These are phyloP conservation scores for Limenitis camilla DNA, from an alignment of 2,888 invertebrate genomes.

Conservation along the genomic window DNA sequence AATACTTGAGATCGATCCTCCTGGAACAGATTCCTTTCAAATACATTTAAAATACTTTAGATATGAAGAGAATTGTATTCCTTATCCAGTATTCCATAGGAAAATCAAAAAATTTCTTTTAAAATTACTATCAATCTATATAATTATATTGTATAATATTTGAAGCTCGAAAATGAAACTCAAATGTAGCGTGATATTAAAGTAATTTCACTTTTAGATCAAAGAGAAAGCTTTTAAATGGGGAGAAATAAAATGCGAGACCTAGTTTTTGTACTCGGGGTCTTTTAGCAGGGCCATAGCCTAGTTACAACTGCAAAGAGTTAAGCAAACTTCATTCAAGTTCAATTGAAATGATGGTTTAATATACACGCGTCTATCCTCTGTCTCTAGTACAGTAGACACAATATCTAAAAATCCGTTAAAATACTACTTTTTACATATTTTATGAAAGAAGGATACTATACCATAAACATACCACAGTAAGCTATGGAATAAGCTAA, in stretches of 20 bases:
- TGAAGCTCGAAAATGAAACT: conserved; percentile 11
- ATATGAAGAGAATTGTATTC: no score
- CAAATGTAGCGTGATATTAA: conserved; percentile 23
- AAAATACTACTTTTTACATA: no score
- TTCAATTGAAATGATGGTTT: conserved; percentile 6
- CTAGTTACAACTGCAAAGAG: conserved; percentile 15
- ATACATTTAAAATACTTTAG: no score
- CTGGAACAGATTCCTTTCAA: no score
- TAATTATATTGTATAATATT: not conserved
- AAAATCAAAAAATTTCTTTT: no score
- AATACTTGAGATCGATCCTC: no score
- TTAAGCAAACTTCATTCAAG: conserved; percentile 10
- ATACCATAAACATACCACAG: no score
- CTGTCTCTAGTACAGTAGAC: not conserved
- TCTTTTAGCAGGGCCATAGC: conserved; percentile 17
- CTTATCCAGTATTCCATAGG: no score
- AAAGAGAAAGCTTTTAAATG: conserved; percentile 23
- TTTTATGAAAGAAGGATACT: no score
- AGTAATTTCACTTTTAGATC: conserved; percentile 23
- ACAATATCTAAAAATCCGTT: no score
- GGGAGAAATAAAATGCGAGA: conserved; percentile 20
- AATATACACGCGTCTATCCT: not conserved
- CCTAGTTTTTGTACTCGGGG: conserved; percentile 18
- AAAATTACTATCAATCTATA: not conserved
- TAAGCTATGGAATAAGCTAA: no score